phyloP scores from a whole-genome alignment of 2,113 vertebrate species.

The Chaetorhynchus papuensis region DNA sequence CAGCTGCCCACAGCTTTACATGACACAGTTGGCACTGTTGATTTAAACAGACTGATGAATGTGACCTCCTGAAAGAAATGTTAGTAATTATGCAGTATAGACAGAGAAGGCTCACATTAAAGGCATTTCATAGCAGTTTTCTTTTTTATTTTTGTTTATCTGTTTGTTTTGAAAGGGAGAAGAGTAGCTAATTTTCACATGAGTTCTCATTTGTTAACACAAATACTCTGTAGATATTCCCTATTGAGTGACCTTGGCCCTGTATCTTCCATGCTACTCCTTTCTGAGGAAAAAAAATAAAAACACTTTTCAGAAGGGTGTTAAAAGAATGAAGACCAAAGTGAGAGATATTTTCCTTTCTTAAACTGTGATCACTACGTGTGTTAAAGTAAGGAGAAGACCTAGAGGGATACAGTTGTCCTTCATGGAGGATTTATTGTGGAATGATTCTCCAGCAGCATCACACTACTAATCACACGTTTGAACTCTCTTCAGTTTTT shows the following conservation, averaged over 20 bases:
- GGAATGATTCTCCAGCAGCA: not conserved
- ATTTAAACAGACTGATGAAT: slow-evolving; percentile 17
- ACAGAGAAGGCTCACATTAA: not conserved
- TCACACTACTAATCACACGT: not conserved
- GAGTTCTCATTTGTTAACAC: not conserved
- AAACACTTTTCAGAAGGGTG: not conserved
- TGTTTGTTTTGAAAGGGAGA: not conserved
- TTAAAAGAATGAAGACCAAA: not conserved
- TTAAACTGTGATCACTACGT: not conserved
- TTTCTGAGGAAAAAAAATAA: not conserved
- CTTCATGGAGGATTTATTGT: not conserved
- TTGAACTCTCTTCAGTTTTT: not conserved
- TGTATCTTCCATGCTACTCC: not conserved
- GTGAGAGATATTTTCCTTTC: slow-evolving; percentile 3
- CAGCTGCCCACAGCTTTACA: not conserved
- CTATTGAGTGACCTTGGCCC: not conserved
- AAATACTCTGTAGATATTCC: not conserved
- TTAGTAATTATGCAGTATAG: not conserved
- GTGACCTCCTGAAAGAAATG: not conserved
- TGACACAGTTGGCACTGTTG: not conserved
- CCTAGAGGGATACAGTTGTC: not conserved
- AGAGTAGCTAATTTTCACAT: not conserved
- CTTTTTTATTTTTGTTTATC: not conserved
- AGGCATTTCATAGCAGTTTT: not conserved
- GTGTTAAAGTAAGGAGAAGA: not conserved